Conservation (phyloP, 1,140 invertebrate genomes). For the Trialeurodes vaporariorum region DNA sequence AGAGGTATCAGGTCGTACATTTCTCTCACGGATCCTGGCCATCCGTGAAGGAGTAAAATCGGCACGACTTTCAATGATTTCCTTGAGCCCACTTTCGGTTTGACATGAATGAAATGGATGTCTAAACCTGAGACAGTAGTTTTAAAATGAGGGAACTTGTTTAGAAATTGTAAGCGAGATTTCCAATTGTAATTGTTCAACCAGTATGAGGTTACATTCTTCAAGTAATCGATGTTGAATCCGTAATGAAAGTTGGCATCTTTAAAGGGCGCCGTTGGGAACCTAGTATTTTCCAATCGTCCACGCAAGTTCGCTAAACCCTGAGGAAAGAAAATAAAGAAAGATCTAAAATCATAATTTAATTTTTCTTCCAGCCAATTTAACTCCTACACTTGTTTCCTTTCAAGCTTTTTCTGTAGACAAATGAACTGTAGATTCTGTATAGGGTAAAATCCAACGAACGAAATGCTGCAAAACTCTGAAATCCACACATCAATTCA, state of each 20-base stretch:
- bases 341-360: no score
- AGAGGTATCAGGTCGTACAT: slow-evolving; percentile 70
- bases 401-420: no score
- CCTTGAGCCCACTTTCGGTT: slow-evolving; percentile 29
- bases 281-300: slow-evolving; percentile 14
- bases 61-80: slow-evolving; percentile 36
- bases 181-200: slow-evolving; percentile 58
- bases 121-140: slow-evolving; percentile 57
- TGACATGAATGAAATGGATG: slow-evolving; percentile 59
- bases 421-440: no score
- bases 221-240: slow-evolving; percentile 54
- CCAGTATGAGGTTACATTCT: slow-evolving; percentile 59
- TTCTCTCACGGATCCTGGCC: slow-evolving; percentile 80
- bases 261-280: slow-evolving; percentile 41
- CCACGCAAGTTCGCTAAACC: slow-evolving; percentile 14
- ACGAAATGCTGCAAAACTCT: no score
- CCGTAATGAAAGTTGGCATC: slow-evolving; percentile 61
- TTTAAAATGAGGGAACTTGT: slow-evolving; percentile 58
- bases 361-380: no score
- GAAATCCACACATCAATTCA: no score
- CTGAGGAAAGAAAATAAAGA: no score
- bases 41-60: slow-evolving; percentile 67
- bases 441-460: no score
- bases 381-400: no score
- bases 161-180: slow-evolving; percentile 50